A percentile compares a stretch with the other conserved stretches of the same genome.
phyloP scores from a whole-genome alignment of 2,113 vertebrate genomes.

The Percopsis transmontana region DNA sequence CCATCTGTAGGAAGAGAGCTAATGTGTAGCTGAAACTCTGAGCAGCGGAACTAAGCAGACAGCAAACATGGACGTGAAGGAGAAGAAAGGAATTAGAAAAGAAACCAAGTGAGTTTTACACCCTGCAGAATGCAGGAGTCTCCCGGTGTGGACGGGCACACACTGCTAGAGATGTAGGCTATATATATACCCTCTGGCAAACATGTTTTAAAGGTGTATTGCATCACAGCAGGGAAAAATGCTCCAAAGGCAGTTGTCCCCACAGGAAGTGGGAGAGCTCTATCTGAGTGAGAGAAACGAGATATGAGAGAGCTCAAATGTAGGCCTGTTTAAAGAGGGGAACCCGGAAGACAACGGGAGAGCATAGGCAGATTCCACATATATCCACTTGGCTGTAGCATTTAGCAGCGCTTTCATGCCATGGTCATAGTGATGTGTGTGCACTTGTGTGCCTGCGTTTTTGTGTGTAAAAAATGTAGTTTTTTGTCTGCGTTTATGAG shows the following conservation, averaged over 20 bases:
- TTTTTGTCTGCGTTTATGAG: neutral
- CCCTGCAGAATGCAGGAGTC: neutral
- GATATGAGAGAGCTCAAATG: conserved; percentile 30
- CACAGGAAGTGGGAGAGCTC: conserved; percentile 39
- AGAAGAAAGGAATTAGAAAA: neutral
- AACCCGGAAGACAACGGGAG: conserved; percentile 8
- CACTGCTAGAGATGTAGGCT: conserved; percentile 2
- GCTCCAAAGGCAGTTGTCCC: conserved; percentile 59
- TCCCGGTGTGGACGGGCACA: conserved; percentile 12
- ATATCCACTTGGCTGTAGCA: conserved; percentile 1
- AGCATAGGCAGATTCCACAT: neutral
- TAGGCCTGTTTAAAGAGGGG: conserved; percentile 10
- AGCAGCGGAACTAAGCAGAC: conserved; percentile 1
- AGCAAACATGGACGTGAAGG: conserved; percentile 1
- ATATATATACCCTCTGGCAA: conserved; percentile 41
- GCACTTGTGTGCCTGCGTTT: neutral
- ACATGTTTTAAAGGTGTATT: conserved; percentile 46
- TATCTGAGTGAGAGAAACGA: conserved; percentile 32
- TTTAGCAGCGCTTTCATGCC: neutral
- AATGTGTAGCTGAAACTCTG: conserved; percentile 31
- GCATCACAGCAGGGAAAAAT: conserved; percentile 45
- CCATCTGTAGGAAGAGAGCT: conserved; percentile 63
- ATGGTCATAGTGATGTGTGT: neutral
- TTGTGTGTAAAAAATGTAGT: neutral
- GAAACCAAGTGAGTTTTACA: neutral